Conservation (phyloP, 1,140 invertebrate species). For the Bombus waltoni region DNA sequence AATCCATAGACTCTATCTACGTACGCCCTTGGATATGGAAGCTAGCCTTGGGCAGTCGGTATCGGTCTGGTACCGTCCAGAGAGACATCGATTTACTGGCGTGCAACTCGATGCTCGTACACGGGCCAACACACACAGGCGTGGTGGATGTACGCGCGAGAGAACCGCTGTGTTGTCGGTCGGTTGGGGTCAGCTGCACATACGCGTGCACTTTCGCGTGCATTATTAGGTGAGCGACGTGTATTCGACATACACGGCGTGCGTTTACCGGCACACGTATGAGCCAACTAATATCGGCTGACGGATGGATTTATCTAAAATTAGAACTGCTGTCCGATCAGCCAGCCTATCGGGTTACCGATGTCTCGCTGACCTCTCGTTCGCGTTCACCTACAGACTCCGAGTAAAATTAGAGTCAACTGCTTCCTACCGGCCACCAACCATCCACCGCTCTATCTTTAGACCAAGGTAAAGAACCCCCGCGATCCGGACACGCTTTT, state of each 20-base stretch:
- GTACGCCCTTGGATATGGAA: constrained; percentile 8
- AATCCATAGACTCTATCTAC: background rate
- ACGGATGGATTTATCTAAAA: constrained; percentile 69
- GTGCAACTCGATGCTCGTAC: constrained; percentile 65
- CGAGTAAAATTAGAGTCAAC: constrained; percentile 52
- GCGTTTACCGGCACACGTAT: constrained; percentile 26
- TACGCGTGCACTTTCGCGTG: constrained; percentile 41
- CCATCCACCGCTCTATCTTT: constrained; percentile 10
- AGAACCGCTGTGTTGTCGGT: background rate
- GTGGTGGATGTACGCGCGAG: constrained; percentile 40
- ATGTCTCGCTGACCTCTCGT: constrained; percentile 9
- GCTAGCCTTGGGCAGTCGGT: constrained; percentile 29
- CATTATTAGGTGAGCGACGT: constrained; percentile 50
- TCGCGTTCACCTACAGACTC: background rate
- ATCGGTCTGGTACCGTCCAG: constrained; percentile 46
- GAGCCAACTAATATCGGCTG: constrained; percentile 56
- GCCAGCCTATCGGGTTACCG: constrained; percentile 11
- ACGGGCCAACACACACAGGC: constrained; percentile 35
- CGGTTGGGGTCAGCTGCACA: background rate
- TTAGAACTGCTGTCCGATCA: constrained; percentile 55
- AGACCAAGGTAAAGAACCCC: constrained; percentile 4
- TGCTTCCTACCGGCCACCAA: constrained; percentile 13
- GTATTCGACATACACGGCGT: constrained; percentile 12
- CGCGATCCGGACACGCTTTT: background rate
- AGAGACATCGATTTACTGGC: constrained; percentile 68